Base-by-base conservation (phyloP, 2,888 invertebrate species). In the Ramazzottius varieornatus region DNA sequence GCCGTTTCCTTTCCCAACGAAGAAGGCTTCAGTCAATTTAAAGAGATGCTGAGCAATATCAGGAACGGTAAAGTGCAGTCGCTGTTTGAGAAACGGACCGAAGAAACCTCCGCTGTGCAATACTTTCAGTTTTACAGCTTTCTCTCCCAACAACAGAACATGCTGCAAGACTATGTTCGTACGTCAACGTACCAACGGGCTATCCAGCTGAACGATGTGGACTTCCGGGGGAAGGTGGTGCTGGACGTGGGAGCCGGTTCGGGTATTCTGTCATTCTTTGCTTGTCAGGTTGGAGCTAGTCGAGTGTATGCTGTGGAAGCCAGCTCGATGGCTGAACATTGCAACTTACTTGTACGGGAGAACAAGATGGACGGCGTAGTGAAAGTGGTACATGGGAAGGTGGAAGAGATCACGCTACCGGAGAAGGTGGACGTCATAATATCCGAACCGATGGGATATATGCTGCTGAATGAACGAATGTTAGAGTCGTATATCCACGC, bases 371-470 rank as follows among this genome's bases (percentile, higher is more conserved):
- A 84, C 68, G 88, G 87, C 72, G 85, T 85, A 72, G 88, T 98
- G 68, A 81, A 85, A 68, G 93, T 98, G 1, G 84, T 98, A 71
- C 86, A 94, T 13, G 96, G 94, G 1, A 98, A 98, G 81, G 91
- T 98, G 68, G 98, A 98, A 77, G 98, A 98, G 79, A 88, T 98
- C 63, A 87, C 88, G 70, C 79, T 98, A 68, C 92, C 94, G 1
- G 94, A 96, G 76, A 83, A 82, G 72, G 94, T 98, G 32, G 96
- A 98, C 78, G 84, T 93, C 63, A 94, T 98, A 71, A 89, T 98
- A 70, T 94, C 93, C 1, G 98, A 98, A 78, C 96, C 96, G 0
- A 98, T 98, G 96, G 96, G 96, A n/a, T 98, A 98, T 76, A 96
- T 98, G 96, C 79, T 98, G 66, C 93, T 93, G 77, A 98, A 98